These are phyloP conservation scores for Crocodylus rhombifer DNA, from an alignment of 2,797 vertebrate species.

Conservation along the genomic window DNA sequence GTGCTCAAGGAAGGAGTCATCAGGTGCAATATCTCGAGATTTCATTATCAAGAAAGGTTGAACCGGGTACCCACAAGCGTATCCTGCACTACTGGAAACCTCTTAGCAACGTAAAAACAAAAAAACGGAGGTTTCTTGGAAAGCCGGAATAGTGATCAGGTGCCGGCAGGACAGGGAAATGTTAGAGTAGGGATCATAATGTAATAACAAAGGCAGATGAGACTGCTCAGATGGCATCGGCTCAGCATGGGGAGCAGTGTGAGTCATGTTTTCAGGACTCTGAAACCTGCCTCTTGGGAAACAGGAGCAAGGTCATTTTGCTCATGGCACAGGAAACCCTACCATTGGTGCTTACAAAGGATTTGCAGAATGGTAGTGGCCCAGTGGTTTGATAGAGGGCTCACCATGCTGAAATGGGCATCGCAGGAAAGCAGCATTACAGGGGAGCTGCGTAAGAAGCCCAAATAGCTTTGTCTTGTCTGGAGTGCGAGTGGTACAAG, in stretches of 20 bases:
- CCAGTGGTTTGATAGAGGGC: neutral
- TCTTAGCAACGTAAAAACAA: no score
- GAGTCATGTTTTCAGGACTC: neutral
- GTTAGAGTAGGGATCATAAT: neutral
- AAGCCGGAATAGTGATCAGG: neutral
- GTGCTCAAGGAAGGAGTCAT: neutral
- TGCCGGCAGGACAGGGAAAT: neutral
- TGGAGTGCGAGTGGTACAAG: neutral
- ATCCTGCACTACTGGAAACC: no score
- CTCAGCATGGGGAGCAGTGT: neutral
- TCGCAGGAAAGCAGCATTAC: neutral
- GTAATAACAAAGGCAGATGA: neutral
- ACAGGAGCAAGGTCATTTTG: neutral
- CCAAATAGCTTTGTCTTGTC: neutral
- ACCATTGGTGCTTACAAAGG: accelerated
- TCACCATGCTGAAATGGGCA: neutral
- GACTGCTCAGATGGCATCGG: accelerated
- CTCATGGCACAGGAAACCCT: neutral
- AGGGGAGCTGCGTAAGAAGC: neutral
- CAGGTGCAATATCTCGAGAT: neutral
- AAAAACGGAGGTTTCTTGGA: neutral
- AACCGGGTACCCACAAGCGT: no score
- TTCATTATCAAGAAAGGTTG: no score
- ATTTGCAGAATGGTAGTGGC: neutral
- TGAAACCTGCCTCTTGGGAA: neutral